Conservation (phyloP, 2,888 invertebrate species). For the Girardia tigrina region DNA sequence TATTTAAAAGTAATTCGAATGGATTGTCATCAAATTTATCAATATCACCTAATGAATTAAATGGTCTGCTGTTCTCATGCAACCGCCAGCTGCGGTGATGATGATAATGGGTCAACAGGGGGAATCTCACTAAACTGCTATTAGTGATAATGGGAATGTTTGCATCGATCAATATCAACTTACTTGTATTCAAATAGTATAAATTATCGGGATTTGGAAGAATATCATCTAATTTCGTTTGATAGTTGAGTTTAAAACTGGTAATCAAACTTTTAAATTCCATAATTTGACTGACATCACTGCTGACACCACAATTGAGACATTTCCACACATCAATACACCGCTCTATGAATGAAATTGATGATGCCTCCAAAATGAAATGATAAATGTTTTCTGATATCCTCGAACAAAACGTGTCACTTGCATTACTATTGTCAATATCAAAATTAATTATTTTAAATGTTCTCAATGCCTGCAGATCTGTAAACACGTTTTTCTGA, state of each 20-base stretch:
- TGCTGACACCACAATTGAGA: not conserved
- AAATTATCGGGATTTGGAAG: not conserved
- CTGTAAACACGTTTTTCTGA: not conserved
- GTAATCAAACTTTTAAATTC: not conserved
- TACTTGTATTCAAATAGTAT: not conserved
- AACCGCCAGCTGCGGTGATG: conserved; percentile 2
- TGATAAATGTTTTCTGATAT: not conserved
- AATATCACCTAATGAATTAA: not conserved
- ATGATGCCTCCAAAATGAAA: not conserved
- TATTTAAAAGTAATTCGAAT: not conserved
- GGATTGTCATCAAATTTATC: not conserved
- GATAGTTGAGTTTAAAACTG: not conserved
- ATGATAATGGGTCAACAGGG: conserved; percentile 9
- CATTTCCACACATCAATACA: not conserved
- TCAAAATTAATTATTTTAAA: not conserved
- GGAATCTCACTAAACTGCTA: not conserved
- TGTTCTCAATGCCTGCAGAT: not conserved
- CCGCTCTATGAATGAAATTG: not conserved
- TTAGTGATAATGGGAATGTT: not conserved
- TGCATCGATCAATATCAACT: not conserved
- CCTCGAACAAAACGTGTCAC: not conserved
- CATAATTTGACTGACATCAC: not conserved
- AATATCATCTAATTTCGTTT: not conserved
- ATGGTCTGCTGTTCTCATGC: not conserved
- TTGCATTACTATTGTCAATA: not conserved